Evolutionary conservation across 2,888 invertebrate species (phyloP), one percentile per base, ranked within the genome.

Genomic region (Lamproptera curius): DNA sequence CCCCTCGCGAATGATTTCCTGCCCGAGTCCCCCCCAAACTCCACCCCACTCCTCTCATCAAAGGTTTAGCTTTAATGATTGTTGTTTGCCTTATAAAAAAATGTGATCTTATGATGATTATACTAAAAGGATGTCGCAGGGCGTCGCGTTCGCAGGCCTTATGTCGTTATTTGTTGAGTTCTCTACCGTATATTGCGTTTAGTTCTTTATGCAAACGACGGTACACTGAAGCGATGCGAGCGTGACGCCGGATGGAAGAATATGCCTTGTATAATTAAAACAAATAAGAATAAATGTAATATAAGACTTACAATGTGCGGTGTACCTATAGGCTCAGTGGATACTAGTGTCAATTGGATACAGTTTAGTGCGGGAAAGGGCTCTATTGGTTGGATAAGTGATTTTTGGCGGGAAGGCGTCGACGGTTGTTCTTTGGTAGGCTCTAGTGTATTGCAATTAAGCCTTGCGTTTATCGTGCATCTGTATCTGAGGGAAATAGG

Each of bases 31-130:
- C 33, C 38, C n/a, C 46, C 33, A 9, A 36, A 23, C 47, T 33
- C 35, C 39, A 23, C 63, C 58, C 61, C 65, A 62, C 65, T 59
- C 61, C 56, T 58, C 68, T 69, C 76, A 76, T 76, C 73, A 78
- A 82, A 81, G 76, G 80, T 82, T 83, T 85, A 87, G 86, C 86
- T 86, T 86, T 86, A 86, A 86, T 75, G 62, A 85, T 85, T 86
- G 85, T 87, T 85, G 85, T 87, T 86, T 86, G 87, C 86, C 87
- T 87, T 87, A 85, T 77, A 77, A 76, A 76, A 76, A 79, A 87
- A 84, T 86, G 86, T 87, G 87, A 86, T 87, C 84, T 85, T 86
- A 82, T 82, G 86, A 86, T 76, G 80, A 76, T 76, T 85, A 77
- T 83, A 84, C 77, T 77, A 74, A 72, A 83, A 76, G 73, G 81